These are phyloP conservation scores for Aphodius granarius DNA, from an alignment of 2,888 invertebrate species.

Conservation along the genomic window DNA sequence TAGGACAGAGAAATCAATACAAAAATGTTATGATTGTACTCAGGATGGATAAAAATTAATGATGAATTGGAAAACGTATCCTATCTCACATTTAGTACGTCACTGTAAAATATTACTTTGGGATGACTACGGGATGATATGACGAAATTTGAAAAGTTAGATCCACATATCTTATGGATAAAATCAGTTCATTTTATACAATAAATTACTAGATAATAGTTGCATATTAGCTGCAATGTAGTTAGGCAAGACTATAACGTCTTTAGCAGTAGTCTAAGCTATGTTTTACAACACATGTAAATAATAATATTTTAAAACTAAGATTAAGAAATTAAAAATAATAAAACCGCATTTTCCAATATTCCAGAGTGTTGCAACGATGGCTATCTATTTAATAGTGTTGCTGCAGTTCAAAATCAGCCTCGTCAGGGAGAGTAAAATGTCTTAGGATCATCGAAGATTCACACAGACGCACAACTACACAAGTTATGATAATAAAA, in stretches of 20 bases:
- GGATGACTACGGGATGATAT: neutral
- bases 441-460: neutral
- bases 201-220: neutral
- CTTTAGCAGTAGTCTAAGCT: neutral
- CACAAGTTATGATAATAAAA: neutral
- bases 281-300: neutral
- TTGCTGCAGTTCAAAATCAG: constrained; percentile 68
- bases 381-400: constrained; percentile 68
- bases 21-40: too few relatives aligned
- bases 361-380: constrained; percentile 65
- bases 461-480: neutral
- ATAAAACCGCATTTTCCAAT: constrained; percentile 25
- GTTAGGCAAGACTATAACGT: neutral
- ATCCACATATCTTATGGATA: neutral
- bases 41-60: too few relatives aligned
- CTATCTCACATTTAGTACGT: neutral
- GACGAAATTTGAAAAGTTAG: neutral
- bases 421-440: constrained; percentile 37
- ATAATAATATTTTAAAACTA: neutral
- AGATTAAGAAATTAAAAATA: neutral
- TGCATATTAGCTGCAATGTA: neutral
- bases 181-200: neutral
- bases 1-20: too few relatives aligned
- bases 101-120: neutral
- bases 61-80: too few relatives aligned